Conservation (phyloP, 2,888 invertebrate genomes). For the Leucoma salicis region DNA sequence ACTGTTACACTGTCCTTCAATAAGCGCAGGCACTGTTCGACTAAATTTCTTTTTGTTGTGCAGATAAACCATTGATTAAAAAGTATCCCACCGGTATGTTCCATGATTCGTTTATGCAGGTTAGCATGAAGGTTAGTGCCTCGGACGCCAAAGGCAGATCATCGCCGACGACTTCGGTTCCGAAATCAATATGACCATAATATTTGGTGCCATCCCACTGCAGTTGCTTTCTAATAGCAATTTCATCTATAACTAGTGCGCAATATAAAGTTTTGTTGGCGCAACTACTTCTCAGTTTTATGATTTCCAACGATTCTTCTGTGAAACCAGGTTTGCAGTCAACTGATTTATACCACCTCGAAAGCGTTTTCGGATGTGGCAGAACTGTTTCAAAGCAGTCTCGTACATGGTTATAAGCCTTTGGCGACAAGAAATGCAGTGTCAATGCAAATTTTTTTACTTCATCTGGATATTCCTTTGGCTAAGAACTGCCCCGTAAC, state of each 20-base stretch:
- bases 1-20: not conserved
- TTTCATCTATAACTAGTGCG: conserved; percentile 5
- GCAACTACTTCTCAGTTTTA: conserved; percentile 2
- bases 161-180: not conserved
- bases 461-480: not conserved
- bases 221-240: conserved; percentile 5
- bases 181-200: not conserved
- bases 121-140: not conserved
- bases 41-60: not conserved
- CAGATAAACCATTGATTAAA: not conserved
- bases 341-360: not conserved
- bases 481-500: not conserved
- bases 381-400: not conserved
- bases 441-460: not conserved
- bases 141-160: not conserved
- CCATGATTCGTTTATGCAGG: not conserved
- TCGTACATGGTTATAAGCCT: not conserved
- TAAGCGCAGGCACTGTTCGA: not conserved
- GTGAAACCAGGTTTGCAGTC: conserved; percentile 3
- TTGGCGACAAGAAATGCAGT: not conserved
- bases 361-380: not conserved
- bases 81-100: conserved; percentile 5
- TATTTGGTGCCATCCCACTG: not conserved
- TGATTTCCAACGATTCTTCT: conserved; percentile 1
- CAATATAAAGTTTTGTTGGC: not conserved